Evolutionary conservation across 2,797 vertebrate species (phyloP), one percentile per base, ranked within the genome.

Genomic region (Typhlichthys subterraneus): DNA sequence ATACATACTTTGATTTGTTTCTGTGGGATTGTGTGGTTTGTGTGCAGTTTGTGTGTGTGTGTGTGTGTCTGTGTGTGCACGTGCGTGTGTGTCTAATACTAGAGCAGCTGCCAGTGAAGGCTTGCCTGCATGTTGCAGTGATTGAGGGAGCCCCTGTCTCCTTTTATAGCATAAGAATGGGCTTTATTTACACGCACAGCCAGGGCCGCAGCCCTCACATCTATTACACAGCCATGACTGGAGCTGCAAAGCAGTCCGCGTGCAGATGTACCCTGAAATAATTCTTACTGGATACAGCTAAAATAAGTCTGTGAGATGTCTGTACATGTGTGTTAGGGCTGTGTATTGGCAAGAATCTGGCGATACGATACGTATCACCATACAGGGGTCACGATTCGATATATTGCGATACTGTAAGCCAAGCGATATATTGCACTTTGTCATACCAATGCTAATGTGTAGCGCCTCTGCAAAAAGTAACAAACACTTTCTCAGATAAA

Each of bases 121-220:
- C 56, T 73, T 71, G 70, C 76, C 57, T 68, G 70, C 61, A 74
- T 80, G 85, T 86, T 85, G 92, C 82, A 64, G 77, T 76, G 88
- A 88, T 93, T 93, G 86, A 90, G 89, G 80, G 80, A 91, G 87
- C 81, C 79, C 88, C 90, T 85, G 91, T 90, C 75, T 94, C 95
- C 94, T 96, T 98, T 97, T 97, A 97, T 95, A 97, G 96, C 88
- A 94, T 85, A 94, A 94, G 93, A 91, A 89, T 92, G 90, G 86
- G 88, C 92, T 94, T 93, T 93, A 94, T 94, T 95, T 93, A 94
- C 88, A 90, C 82, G 83, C 80, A 78, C 82, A 82, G 82, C 65
- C 80, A 70, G 86, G 88, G 82, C 87, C 85, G 76, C 71, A 70
- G 80, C 81, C 79, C 76, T 83, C 80, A 81, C 82, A 82, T 90